phyloP scores from a whole-genome alignment of 92 coral and sea anemone species.

The Zoanthus solanderi region DNA sequence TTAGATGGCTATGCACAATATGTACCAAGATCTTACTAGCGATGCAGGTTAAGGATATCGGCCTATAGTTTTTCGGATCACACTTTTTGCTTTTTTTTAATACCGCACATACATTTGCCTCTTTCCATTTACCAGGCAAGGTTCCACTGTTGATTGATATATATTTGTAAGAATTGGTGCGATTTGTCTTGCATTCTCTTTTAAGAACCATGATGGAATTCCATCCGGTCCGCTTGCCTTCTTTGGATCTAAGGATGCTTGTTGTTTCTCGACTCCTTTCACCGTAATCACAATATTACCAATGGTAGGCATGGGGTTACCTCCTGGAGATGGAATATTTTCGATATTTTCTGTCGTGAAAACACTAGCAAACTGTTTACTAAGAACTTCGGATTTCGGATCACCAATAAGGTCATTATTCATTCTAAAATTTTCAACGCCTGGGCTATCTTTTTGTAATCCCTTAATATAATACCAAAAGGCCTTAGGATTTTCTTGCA shows the following conservation, averaged over 20 bases:
- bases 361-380: conserved; percentile 59
- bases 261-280: conserved; percentile 52
- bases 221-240: conserved; percentile 70
- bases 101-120: conserved; percentile 69
- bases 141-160: conserved; percentile 52
- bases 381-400: conserved; percentile 62
- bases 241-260: neutral
- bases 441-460: neutral
- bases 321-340: neutral
- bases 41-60: neutral
- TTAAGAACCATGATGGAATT: conserved; percentile 79
- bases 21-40: conserved; percentile 55
- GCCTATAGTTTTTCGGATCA: conserved; percentile 64
- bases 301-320: conserved; percentile 43
- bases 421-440: conserved; percentile 12
- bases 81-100: conserved; percentile 54
- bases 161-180: neutral
- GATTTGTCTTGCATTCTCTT: too few relatives aligned
- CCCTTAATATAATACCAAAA: neutral
- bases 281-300: conserved; percentile 41
- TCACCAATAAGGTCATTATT: conserved; percentile 60
- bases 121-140: conserved; percentile 65
- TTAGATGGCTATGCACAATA: conserved; percentile 65
- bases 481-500: neutral
- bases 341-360: conserved; percentile 57